Base-by-base conservation (phyloP, 2,888 invertebrate genomes). In the Anaspis maculata region DNA sequence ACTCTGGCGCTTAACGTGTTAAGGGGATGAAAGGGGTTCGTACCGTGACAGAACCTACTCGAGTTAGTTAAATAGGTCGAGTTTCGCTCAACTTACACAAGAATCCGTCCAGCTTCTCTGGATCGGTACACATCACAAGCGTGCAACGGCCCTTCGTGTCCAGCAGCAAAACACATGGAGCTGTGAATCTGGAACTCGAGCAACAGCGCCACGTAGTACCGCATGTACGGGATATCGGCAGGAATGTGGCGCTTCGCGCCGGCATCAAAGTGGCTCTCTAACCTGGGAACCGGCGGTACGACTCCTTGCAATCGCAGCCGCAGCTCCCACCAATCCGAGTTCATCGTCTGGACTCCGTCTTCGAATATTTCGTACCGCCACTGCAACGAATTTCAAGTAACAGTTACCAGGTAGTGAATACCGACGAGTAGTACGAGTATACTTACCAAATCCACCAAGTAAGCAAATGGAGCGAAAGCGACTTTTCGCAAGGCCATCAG, bases 111-210 rank as follows among this genome's bases (percentile, higher is more conserved):
- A 3, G 89, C 88, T 45, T 83, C 83, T 40, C 80, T 69, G 19
- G 85, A 86, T 52, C 82, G 66, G 56, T 88, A 86, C 15, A 90
- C 71, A 58, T 89, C 87, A 52, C 90, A 91, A 21, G 77, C 78
- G 54, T 90, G 81, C 30, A 90, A 66, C 9, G 84, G 83, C 0
- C 80, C 82, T 0, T 62, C 57, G 49, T 87, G 81, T 0, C 82
- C 83, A 0, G 86, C 73, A 2, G 76, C 83, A 1, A 69, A 59
- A 55, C 90, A 91, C 35, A 90, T 67, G 22, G 83, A 77, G 48
- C 85, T 78, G 57, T 81, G 84, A 30, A 91, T 73, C 69, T 90
- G 90, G 67, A 90, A 91, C 67, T 91, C 87, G 34, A 90, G 64
- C 3, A 90, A 69, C 11, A 82, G 75, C 0, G 84, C 82, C 2